Evolutionary conservation across 2,113 vertebrate genomes (phyloP), one percentile per base, ranked within the genome.

Genomic region (Nannobrachium achirus): DNA sequence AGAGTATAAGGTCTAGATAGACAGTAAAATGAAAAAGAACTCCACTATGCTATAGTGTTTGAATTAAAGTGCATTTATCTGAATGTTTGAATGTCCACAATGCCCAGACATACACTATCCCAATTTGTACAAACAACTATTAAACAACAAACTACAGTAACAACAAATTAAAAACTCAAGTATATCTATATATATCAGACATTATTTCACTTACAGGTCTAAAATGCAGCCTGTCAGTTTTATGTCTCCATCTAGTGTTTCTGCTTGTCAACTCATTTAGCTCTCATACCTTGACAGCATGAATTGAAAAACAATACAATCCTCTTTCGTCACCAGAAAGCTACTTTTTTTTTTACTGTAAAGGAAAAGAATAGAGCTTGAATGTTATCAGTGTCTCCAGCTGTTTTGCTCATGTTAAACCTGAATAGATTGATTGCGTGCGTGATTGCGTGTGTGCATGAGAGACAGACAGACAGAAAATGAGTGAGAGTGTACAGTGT

Each of bases 201-300:
- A 42, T 16, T 19, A 13, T 19, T 33, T 51, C 7, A 2, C 7
- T 10, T 11, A 44, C 42, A 44, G 2, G 42, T 44, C 38, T 56
- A 38, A 70, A 70, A 44, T 18, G 33, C 15, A 51, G 42, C 53
- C 63, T 62, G 56, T 42, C 60, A 76, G 81, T 73, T 67, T 86
- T 91, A 80, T 91, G 89, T 90, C 86, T 89, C 88, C 89, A 91
- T 86, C 89, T 90, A 88, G 90, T 89, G 90, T 87, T 73, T 76
- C 69, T 55, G 66, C 16, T 39, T 40, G 72, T 69, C 42, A 19
- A 19, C 40, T 62, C 51, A 62, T 65, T 55, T 16, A n/a, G 70
- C 51, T 14, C 66, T 52, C 16, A 65, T 13, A 33, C 62, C 25
- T 39, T 8, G 13, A 59, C 84, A 66, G 63, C 68, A 75, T 45